phyloP scores from a whole-genome alignment of 2,113 vertebrate species.

The Thomomys bottae region DNA sequence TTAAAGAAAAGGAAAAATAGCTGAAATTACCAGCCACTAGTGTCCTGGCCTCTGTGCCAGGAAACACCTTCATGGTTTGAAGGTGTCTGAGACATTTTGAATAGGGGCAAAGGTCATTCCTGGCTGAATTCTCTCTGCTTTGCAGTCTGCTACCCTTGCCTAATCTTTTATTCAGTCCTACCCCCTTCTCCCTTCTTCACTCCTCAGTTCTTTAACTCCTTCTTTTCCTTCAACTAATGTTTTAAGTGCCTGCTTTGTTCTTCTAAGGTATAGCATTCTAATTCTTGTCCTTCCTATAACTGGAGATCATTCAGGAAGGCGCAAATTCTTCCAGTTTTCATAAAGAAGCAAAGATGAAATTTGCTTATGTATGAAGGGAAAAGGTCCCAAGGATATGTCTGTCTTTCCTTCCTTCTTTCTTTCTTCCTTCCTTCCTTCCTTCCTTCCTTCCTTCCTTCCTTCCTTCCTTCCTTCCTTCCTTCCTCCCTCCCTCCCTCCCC shows the following conservation, averaged over 20 bases:
- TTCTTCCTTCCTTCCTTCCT: neutral
- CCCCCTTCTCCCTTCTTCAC: neutral
- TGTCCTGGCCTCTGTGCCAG: neutral
- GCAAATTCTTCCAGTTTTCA: neutral
- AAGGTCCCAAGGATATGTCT: neutral
- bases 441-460: neutral
- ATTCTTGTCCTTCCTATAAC: neutral
- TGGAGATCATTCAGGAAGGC: neutral
- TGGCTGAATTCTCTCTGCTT: neutral
- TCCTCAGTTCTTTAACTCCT: neutral
- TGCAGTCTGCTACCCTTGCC: neutral
- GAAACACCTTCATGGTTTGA: neutral
- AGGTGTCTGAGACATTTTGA: neutral
- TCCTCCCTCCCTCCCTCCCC: too few relatives aligned
- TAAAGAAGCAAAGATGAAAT: neutral
- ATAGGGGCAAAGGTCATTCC: neutral
- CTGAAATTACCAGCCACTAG: neutral
- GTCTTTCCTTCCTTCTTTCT: neutral
- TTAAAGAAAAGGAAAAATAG: slow-evolving; percentile 41
- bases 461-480: too few relatives aligned
- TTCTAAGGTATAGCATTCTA: neutral
- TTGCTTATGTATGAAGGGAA: neutral
- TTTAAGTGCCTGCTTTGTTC: neutral
- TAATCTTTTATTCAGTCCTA: neutral
- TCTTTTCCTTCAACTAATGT: neutral